phyloP scores from a whole-genome alignment of 2,113 vertebrate species.

The Apteryx owenii region DNA sequence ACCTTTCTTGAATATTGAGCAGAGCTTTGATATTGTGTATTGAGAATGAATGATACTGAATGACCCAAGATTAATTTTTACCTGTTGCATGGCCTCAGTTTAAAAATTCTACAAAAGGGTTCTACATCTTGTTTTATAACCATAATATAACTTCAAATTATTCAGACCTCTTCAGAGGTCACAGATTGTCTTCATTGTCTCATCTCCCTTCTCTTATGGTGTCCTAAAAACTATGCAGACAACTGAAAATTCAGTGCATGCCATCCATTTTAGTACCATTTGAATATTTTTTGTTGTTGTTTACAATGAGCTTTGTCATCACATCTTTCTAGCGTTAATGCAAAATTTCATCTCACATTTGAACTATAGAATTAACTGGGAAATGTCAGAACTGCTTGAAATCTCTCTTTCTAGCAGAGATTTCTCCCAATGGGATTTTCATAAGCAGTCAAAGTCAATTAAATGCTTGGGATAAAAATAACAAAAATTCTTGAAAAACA shows the following conservation, averaged over 20 bases:
- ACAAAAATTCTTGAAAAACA: not conserved
- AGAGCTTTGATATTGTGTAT: not conserved
- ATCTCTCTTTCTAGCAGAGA: not conserved
- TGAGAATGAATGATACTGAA: not conserved
- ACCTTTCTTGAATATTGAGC: not conserved
- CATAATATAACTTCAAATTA: not conserved
- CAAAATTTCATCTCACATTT: not conserved
- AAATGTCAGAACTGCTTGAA: constrained; percentile 20
- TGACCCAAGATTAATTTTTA: not conserved
- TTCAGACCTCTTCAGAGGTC: not conserved
- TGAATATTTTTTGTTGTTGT: not conserved
- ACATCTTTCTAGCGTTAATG: not conserved
- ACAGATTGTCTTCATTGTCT: not conserved
- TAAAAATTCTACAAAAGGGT: not conserved
- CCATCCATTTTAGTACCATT: not conserved
- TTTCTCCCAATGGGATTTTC: not conserved
- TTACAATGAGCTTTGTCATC: not conserved
- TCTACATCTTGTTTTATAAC: not conserved
- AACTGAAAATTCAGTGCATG: not conserved
- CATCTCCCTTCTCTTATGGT: not conserved
- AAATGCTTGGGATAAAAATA: constrained; percentile 13
- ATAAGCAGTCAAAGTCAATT: not conserved
- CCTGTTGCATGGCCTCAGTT: not conserved
- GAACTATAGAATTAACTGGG: not conserved
- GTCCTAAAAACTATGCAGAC: not conserved